Evolutionary conservation across 1,140 invertebrate species (phyloP).

Genomic region (Chionoecetes opilio): DNA sequence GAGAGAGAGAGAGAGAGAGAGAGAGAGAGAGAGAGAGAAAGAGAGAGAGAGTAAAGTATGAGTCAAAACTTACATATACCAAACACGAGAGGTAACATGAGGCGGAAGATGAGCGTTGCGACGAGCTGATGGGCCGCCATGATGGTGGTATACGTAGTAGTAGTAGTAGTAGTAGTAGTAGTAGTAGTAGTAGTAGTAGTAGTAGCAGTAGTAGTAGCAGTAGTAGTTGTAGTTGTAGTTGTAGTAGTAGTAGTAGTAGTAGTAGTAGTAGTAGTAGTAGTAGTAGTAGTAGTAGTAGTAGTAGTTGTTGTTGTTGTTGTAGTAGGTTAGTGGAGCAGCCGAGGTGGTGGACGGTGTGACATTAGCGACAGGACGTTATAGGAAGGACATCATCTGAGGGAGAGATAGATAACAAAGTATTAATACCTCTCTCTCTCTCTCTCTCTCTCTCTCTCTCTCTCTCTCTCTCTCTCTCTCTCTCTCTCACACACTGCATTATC

Average conservation of each 20-base stretch:
- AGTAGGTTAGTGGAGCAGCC: neutral
- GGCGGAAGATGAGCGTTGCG: conserved; percentile 71
- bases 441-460: neutral
- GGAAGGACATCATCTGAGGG: too few relatives aligned
- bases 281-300: conserved; percentile 49
- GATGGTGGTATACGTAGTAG: neutral
- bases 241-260: conserved; percentile 56
- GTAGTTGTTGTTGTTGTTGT: too few relatives aligned
- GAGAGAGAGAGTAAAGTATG: neutral
- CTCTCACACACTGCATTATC: too few relatives aligned
- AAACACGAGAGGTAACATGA: conserved; percentile 63
- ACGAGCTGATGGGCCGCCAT: conserved; percentile 71
- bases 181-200: neutral
- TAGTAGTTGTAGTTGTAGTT: too few relatives aligned
- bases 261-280: conserved; percentile 37
- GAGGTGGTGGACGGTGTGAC: neutral
- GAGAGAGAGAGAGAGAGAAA: neutral
- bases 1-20: neutral
- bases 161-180: conserved; percentile 43
- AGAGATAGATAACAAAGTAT: too few relatives aligned
- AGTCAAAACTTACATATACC: conserved; percentile 69
- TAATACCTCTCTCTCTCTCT: too few relatives aligned
- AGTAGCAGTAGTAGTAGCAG: neutral
- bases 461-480: neutral
- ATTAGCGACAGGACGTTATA: too few relatives aligned